Percentiles rank a stretch among this genome's conserved stretches.
Conservation (phyloP, 2,113 vertebrate species). For the Xiphophorus maculatus region DNA sequence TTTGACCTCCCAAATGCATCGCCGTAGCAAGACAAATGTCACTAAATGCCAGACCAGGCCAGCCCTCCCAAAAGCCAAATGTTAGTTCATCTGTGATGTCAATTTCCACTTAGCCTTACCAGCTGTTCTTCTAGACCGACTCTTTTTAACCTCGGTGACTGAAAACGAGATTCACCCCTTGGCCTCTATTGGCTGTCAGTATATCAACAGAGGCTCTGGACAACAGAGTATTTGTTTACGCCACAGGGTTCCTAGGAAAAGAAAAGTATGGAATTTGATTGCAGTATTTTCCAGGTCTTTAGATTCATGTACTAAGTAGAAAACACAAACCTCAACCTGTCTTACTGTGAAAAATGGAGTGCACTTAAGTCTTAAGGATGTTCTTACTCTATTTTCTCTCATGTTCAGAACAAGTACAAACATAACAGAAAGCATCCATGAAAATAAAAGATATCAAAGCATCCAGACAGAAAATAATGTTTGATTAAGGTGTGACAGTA, state of each 20-base stretch:
- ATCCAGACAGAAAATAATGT: too few relatives aligned
- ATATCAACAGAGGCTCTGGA: conserved; percentile 9
- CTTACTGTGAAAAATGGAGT: too few relatives aligned
- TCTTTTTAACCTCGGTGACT: conserved; percentile 52
- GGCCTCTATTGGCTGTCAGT: conserved; percentile 10
- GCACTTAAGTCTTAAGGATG: too few relatives aligned
- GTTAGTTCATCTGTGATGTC: conserved; percentile 73
- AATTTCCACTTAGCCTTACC: conserved; percentile 53
- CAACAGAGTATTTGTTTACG: not conserved
- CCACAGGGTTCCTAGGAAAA: not conserved
- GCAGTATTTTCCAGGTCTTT: not conserved
- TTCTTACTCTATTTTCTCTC: too few relatives aligned
- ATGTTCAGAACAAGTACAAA: too few relatives aligned
- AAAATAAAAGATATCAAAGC: too few relatives aligned
- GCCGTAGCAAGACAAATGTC: conserved; percentile 74
- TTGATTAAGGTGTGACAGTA: too few relatives aligned
- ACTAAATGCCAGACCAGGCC: conserved; percentile 76
- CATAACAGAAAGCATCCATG: too few relatives aligned
- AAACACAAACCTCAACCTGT: too few relatives aligned
- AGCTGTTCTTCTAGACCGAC: conserved; percentile 39
- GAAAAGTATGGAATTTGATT: not conserved
- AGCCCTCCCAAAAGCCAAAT: conserved; percentile 71
- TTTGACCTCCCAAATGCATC: conserved; percentile 49
- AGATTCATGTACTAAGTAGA: too few relatives aligned
- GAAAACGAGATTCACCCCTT: conserved; percentile 35